Evolutionary conservation across 2,113 vertebrate species (phyloP), one percentile per base, ranked within the genome.

Genomic region (Equus quagga): DNA sequence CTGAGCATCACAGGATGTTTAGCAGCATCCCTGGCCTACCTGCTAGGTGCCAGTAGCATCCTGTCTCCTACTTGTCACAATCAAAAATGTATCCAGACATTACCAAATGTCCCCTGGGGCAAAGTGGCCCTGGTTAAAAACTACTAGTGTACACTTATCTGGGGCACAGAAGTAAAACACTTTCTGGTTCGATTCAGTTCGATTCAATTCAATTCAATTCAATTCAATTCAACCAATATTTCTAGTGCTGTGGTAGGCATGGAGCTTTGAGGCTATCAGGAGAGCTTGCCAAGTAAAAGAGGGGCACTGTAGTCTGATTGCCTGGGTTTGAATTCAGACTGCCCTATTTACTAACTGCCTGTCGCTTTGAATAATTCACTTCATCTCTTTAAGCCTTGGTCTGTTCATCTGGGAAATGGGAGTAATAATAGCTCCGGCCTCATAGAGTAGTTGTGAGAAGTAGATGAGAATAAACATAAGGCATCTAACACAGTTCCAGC

Each of bases 111-210:
- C n/a, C 46, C 28, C 21, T 11, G 24, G 33, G 11, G 6, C 10
- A 64, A 67, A 69, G n/a, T 4, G 11, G 13, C 31, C 49, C 54
- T 36, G 36, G 2, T 1, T 93, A 67, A 46, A 31, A 81, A 73
- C 17, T 23, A 33, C 5, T 9, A 24, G 28, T 8, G 1, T 7
- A 54, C 23, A 24, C 0, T 8, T 26, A 21, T 0, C 60, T 60
- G 17, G 33, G 21, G 8, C 26, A 44, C 21, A 31, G 80, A 80
- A 18, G 23, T 26, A 62, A 15, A 64, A 84, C 21, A 2, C 44
- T 54, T 17, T 36, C 33, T 6, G 9, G 14, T 81, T 80, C 41
- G 54, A 14, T 56, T 36, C 23, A 6, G 3, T 49, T 58, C 41
- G 5, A 4, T 49, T 58, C 41, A n/a, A 3, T 72, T 58, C 41